Evolutionary conservation across 1,140 invertebrate genomes (phyloP).

Genomic region (Anastatus disparis): DNA sequence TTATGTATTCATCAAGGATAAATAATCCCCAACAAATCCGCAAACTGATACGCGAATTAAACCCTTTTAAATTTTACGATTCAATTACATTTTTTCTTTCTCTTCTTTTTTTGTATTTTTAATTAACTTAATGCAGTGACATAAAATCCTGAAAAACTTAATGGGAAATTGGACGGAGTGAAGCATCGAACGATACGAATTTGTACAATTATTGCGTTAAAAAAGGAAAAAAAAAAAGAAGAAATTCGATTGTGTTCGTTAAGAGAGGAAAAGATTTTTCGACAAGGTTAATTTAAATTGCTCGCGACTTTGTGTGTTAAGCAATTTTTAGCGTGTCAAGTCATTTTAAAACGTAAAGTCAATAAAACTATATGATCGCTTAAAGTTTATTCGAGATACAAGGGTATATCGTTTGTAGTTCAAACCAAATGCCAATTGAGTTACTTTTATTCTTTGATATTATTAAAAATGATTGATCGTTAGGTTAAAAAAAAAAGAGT

Average conservation of each 20-base stretch:
- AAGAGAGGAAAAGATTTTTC: background rate
- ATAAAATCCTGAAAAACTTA: no score
- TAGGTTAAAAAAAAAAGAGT: no score
- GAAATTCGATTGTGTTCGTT: background rate
- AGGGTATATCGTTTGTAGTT: background rate
- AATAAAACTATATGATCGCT: background rate
- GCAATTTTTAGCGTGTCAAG: background rate
- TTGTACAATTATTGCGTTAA: no score
- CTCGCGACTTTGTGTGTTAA: background rate
- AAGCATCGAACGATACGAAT: no score
- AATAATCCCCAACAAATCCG: no score
- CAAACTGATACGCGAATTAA: no score
- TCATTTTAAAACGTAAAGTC: conserved; percentile 10
- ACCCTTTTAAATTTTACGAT: no score
- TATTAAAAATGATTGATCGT: conserved; percentile 10
- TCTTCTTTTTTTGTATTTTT: no score
- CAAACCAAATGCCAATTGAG: background rate
- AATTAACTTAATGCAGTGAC: no score
- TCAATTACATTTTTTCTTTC: no score
- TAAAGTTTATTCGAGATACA: background rate
- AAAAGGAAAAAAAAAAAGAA: background rate
- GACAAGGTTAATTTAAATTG: conserved; percentile 17
- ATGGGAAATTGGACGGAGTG: no score
- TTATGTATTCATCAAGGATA: background rate
- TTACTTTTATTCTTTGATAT: background rate